Base-by-base conservation (phyloP, 2,113 vertebrate species). In the Neoarius graeffei region DNA sequence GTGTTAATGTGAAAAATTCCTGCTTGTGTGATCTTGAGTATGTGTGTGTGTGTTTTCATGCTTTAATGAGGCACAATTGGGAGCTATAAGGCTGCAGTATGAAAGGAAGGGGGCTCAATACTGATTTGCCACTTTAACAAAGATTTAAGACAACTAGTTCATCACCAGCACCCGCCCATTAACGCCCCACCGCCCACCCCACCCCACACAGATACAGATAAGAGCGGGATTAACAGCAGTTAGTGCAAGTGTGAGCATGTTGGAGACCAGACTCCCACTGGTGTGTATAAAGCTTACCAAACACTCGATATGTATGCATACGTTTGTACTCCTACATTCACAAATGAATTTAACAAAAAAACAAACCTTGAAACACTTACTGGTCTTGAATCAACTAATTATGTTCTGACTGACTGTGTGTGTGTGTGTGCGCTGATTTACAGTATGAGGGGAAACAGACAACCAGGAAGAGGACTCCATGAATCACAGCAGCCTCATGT, bases 321-420 rank as follows among this genome's bases (percentile, higher is more conserved):
- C 66, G 66, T 91, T 87, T 85, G 60, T 87, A 86, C 80, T 42
- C 87, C 71, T 86, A 67, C 83, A 77, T 85, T 89, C 64, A 57
- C 79, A 81, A 89, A 86, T 81, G 60, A 84, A 87, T 85, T 88
- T 85, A 80, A 87, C 60, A 82, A 54, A 54, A 82, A 67, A 67
- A 17, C 79, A 81, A 89, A 85, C 52, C 66, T 74, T 64, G 73
- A 84, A 88, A 88, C 85, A 59, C 77, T 86, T 76, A 54, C 56
- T 69, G 83, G 76, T 81, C 83, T 89, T 86, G 67, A 90, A 91
- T 85, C 85, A 84, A 81, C 74, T 60, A 88, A 86, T 89, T 86
- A 90, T 81, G 86, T 81, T 86, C 20, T n/a, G 52, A 82, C 35
- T 73, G 73, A 52, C 42, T 52, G 10, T 52, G 48, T 42, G 67